Conservation (phyloP, 2,888 invertebrate species). For the Spilarctia lutea region DNA sequence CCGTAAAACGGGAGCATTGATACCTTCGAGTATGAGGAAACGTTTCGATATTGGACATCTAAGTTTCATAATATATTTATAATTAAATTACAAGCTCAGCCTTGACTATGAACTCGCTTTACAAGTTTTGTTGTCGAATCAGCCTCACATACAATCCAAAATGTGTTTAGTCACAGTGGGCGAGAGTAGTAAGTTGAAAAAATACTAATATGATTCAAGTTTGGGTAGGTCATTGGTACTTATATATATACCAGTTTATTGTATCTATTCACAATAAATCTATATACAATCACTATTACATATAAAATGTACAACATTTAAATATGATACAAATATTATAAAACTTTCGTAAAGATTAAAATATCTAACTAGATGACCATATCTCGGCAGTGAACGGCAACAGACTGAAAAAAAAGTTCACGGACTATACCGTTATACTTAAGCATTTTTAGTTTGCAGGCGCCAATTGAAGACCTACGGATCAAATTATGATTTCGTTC, state of each 20-base stretch:
- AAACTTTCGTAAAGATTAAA: background rate
- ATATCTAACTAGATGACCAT: too few relatives aligned
- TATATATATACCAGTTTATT: background rate
- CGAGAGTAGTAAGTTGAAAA: background rate
- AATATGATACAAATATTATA: background rate
- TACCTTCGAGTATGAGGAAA: background rate
- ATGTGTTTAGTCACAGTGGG: background rate
- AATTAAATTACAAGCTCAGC: background rate
- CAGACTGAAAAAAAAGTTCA: too few relatives aligned
- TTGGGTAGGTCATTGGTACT: slow-evolving; percentile 1
- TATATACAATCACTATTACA: background rate
- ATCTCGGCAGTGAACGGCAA: too few relatives aligned
- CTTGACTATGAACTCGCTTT: slow-evolving; percentile 1
- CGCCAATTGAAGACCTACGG: too few relatives aligned
- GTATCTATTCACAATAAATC: too few relatives aligned
- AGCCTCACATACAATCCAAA: background rate
- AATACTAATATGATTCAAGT: background rate
- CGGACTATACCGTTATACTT: too few relatives aligned
- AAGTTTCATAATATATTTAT: background rate
- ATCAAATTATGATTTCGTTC: too few relatives aligned
- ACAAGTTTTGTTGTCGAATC: background rate
- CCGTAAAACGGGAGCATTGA: too few relatives aligned
- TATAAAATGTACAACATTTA: background rate
- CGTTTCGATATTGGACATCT: background rate
- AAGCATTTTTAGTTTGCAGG: too few relatives aligned